These are phyloP conservation scores for Macrocentrus cingulum DNA, from an alignment of 1,140 invertebrate species.

Conservation along the genomic window DNA sequence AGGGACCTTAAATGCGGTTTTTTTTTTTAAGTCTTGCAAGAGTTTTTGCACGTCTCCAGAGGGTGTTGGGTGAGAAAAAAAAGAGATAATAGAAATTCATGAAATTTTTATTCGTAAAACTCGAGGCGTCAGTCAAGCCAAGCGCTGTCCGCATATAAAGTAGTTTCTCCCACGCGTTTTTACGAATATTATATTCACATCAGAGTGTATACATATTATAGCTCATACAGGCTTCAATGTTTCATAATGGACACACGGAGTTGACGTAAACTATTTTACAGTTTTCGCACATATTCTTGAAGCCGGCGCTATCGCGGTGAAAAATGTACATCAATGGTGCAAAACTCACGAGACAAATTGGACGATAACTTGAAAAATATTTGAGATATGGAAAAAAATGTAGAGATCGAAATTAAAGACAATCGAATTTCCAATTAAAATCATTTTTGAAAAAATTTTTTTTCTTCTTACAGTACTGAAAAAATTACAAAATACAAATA, in stretches of 20 bases:
- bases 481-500: too few relatives aligned
- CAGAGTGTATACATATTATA: neutral
- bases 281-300: too few relatives aligned
- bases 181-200: neutral
- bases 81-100: conserved; percentile 59
- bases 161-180: conserved; percentile 22
- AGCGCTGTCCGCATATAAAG: conserved; percentile 53
- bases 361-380: too few relatives aligned
- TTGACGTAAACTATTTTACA: neutral
- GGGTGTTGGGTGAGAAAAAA: conserved; percentile 42
- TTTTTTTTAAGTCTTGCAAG: conserved; percentile 14
- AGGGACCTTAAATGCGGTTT: too few relatives aligned
- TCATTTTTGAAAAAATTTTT: too few relatives aligned
- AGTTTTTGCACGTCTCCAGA: conserved; percentile 11
- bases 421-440: too few relatives aligned
- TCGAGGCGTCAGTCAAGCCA: conserved; percentile 58
- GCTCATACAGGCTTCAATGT: neutral
- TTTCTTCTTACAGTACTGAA: too few relatives aligned
- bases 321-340: too few relatives aligned
- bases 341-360: too few relatives aligned
- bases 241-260: neutral
- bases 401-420: too few relatives aligned
- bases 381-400: too few relatives aligned
- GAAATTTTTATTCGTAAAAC: conserved; percentile 59
- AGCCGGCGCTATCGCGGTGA: too few relatives aligned